Conservation (phyloP, 2,113 vertebrate genomes). For the Synchiropus splendidus region DNA sequence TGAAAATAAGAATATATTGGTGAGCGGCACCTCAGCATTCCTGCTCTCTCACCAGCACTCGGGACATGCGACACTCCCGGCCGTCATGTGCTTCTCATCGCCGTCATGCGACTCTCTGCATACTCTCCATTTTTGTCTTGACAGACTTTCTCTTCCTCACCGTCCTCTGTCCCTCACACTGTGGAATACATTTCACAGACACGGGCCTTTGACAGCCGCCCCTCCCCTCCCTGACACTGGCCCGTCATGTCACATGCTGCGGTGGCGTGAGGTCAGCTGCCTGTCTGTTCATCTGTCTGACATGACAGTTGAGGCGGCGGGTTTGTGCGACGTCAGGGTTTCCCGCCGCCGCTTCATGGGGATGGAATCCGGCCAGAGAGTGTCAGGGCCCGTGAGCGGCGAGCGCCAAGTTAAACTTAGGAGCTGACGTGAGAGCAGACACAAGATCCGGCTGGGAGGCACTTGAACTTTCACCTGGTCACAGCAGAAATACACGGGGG, state of each 20-base stretch:
- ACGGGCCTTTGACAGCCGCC: neutral
- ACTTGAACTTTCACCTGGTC: conserved; percentile 16
- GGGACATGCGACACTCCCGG: conserved; percentile 16
- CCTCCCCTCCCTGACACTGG: conserved; percentile 10
- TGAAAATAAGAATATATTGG: too few species aligned
- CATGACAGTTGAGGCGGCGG: conserved; percentile 7
- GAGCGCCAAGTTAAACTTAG: conserved; percentile 4
- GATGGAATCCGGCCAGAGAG: conserved; percentile 5
- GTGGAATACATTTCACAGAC: neutral
- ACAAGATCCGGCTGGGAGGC: neutral
- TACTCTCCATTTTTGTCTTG: conserved; percentile 47
- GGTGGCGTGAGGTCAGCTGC: conserved; percentile 29
- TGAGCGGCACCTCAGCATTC: conserved; percentile 4
- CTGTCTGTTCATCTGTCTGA: conserved; percentile 40
- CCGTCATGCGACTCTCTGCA: too few species aligned
- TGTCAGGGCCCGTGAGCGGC: neutral
- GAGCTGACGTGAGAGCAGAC: conserved; percentile 5
- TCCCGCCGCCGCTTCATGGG: conserved; percentile 2
- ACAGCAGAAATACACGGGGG: conserved; percentile 12
- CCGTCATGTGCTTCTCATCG: conserved; percentile 34
- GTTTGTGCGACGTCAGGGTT: conserved; percentile 29
- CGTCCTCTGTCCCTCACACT: neutral
- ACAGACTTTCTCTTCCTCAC: too few species aligned
- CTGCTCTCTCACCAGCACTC: conserved; percentile 3
- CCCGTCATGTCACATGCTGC: conserved; percentile 20